Evolutionary conservation across 2,113 vertebrate species (phyloP).

Genomic region (Tenebrosternarchus preto): DNA sequence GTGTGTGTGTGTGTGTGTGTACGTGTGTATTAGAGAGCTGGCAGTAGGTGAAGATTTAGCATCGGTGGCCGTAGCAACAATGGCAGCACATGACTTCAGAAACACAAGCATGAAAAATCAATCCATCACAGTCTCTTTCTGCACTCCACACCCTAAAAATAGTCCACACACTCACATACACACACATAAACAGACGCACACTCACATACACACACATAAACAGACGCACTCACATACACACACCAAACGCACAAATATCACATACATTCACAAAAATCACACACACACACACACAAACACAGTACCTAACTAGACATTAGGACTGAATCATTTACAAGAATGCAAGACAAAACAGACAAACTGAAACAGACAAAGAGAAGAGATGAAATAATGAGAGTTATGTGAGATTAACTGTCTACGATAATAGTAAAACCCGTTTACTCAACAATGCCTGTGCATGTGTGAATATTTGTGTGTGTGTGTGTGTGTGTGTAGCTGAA

Average conservation of each 20-base stretch:
- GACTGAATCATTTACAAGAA: slow-evolving; percentile 58
- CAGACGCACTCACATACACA: slow-evolving; percentile 17
- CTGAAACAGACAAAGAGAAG: background rate
- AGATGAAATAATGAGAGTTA: background rate
- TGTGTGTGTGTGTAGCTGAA: background rate
- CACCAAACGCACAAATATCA: background rate
- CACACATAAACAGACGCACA: slow-evolving; percentile 33
- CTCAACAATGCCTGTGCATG: background rate
- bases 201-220: slow-evolving; percentile 17
- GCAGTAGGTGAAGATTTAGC: slow-evolving; percentile 20
- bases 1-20: background rate
- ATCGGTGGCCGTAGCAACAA: slow-evolving; percentile 19
- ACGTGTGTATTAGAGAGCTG: background rate
- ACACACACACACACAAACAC: slow-evolving; percentile 38
- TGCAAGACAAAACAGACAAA: slow-evolving; percentile 32
- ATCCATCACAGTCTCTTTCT: slow-evolving; percentile 47
- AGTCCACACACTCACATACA: slow-evolving; percentile 47
- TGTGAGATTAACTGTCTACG: slow-evolving; percentile 14
- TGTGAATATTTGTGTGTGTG: background rate
- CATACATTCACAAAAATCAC: too few species aligned
- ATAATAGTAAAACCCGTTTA: background rate
- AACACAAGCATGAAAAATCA: slow-evolving; percentile 59
- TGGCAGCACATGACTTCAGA: slow-evolving; percentile 47
- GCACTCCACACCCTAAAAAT: slow-evolving; percentile 50
- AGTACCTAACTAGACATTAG: slow-evolving; percentile 37